A percentile compares a stretch with the other conserved stretches of the same genome.
Conservation (phyloP, 2,797 vertebrate species). For the Siniperca scherzeri region DNA sequence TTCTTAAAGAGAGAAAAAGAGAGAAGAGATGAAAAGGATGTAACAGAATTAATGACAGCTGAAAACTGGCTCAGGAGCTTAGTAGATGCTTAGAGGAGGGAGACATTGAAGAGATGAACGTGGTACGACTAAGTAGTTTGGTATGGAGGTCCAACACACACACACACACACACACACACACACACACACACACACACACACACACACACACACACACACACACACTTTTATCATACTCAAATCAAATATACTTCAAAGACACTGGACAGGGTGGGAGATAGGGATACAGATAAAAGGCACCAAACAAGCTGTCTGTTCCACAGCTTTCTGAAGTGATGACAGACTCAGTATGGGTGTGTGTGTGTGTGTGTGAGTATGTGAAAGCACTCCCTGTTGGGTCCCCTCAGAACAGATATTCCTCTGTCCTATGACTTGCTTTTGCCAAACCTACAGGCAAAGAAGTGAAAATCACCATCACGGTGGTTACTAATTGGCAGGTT, state of each 20-base stretch:
- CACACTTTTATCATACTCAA: neutral
- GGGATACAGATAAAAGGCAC: neutral
- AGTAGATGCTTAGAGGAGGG: neutral
- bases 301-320: neutral
- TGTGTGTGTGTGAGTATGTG: neutral
- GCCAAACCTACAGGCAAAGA: neutral
- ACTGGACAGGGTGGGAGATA: neutral
- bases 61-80: constrained; percentile 5
- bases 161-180: neutral
- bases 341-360: neutral
- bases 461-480: neutral
- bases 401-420: neutral
- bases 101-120: neutral
- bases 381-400: neutral
- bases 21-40: neutral
- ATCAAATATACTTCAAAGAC: constrained; percentile 11
- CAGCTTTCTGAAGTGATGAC: neutral
- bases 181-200: neutral
- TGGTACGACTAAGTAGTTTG: neutral
- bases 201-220: neutral
- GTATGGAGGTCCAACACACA: neutral
- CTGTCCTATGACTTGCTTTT: neutral
- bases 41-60: neutral
- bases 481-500: neutral
- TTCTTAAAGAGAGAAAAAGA: neutral